These are phyloP conservation scores for Hemibagrus wyckioides DNA, from an alignment of 2,113 vertebrate species.

Conservation along the genomic window DNA sequence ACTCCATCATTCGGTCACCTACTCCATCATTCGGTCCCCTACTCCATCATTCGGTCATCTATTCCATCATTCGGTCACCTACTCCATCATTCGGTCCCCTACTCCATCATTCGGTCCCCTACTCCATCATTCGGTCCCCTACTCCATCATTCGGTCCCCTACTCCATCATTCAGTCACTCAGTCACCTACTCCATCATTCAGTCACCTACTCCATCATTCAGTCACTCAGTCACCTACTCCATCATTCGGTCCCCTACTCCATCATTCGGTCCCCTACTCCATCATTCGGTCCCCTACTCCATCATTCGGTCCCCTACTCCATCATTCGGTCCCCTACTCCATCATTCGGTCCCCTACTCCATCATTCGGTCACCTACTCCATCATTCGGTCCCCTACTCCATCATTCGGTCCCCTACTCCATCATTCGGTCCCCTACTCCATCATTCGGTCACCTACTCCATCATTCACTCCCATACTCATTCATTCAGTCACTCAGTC, in stretches of 20 bases:
- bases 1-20: background rate
- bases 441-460: too few species aligned
- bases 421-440: background rate
- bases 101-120: background rate
- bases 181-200: background rate
- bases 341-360: too few species aligned
- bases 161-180: background rate
- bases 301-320: too few species aligned
- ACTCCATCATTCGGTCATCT: background rate
- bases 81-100: background rate
- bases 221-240: background rate
- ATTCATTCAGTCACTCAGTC: background rate
- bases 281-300: background rate
- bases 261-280: rapidly evolving
- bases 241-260: background rate
- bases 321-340: too few species aligned
- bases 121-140: background rate
- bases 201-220: background rate
- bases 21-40: background rate
- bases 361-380: too few species aligned
- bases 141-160: background rate
- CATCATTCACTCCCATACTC: background rate
- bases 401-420: too few species aligned
- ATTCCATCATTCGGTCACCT: background rate
- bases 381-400: too few species aligned